phyloP scores from a whole-genome alignment of 2,113 vertebrate species.

The Echinops telfairi region DNA sequence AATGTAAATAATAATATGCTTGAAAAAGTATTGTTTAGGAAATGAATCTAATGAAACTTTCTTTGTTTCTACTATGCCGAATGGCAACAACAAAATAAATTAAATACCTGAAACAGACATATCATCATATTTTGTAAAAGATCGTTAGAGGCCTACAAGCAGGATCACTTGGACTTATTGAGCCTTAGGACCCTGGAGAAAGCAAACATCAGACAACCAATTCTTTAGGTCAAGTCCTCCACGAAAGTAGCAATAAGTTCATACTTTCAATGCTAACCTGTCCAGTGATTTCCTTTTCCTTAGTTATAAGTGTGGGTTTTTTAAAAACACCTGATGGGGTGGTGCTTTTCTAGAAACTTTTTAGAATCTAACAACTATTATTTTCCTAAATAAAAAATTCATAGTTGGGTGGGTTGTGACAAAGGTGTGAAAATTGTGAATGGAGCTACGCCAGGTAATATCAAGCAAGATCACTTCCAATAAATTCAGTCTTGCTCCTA shows the following conservation, averaged over 20 bases:
- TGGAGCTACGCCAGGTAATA: not conserved
- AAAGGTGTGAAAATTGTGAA: slow-evolving; percentile 27
- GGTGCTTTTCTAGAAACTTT: not conserved
- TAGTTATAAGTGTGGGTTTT: not conserved
- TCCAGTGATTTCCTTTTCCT: not conserved
- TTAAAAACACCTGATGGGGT: not conserved
- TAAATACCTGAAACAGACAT: not conserved
- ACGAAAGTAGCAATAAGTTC: not conserved
- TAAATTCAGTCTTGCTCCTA: slow-evolving; percentile 20
- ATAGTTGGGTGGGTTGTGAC: not conserved
- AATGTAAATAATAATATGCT: not conserved
- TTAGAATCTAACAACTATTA: not conserved
- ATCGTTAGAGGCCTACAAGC: not conserved
- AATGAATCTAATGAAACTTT: not conserved
- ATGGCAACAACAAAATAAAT: not conserved
- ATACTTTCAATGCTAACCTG: not conserved
- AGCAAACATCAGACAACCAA: not conserved
- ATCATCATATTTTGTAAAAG: not conserved
- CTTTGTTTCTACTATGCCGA: not conserved
- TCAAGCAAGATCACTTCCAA: not conserved
- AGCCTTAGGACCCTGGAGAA: not conserved
- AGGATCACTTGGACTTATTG: not conserved
- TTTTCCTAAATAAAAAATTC: not conserved
- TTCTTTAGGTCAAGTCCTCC: not conserved
- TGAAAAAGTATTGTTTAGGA: not conserved